Base-by-base conservation (phyloP, 2,888 invertebrate species). In the Plutella xylostella region DNA sequence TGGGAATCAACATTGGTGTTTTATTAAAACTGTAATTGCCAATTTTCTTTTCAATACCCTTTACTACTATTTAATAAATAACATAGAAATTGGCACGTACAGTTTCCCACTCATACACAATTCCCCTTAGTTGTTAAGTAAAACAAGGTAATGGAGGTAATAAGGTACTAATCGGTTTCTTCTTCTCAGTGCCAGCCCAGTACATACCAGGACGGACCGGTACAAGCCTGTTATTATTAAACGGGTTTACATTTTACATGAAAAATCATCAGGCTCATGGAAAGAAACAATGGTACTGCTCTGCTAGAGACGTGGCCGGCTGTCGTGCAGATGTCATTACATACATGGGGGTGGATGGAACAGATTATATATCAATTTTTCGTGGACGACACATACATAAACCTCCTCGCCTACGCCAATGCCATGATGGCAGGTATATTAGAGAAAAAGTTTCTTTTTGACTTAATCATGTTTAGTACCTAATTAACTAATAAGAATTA, bases 221-320 rank as follows among this genome's bases (percentile, higher is more conserved):
- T 0, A 79, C 82, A 2, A 78, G 80, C 0, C 56, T 83, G 2
- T 61, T 83, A 12, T 74, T 82, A 50, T 64, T 83, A 22, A 78
- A 83, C 12, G 82, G 82, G 0, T 82, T 80, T 51, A 83, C 82
- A 9, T 83, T 83, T 54, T 83, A 83, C 48, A 79, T 82, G 80
- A 83, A 83, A 55, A 83, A 83, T 50, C 80, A 82, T 51, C 82
- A 82, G 50, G 82, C 82, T 0, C 78, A 82, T 50, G 82, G 82
- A 2, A 82, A 80, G 53, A 83, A 83, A 53, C 82, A 83, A 50
- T 82, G 82, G 82, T 83, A 83, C 51, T 83, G 82, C 49, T 82
- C 82, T 2, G 79, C 82, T 0, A 71, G 82, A 48, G 82, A 83
- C 11, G 78, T 80, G 39, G 71, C 76, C 5, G 82, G 82, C 2